Conservation (phyloP, 2,113 vertebrate species). For the Phycodurus eques region DNA sequence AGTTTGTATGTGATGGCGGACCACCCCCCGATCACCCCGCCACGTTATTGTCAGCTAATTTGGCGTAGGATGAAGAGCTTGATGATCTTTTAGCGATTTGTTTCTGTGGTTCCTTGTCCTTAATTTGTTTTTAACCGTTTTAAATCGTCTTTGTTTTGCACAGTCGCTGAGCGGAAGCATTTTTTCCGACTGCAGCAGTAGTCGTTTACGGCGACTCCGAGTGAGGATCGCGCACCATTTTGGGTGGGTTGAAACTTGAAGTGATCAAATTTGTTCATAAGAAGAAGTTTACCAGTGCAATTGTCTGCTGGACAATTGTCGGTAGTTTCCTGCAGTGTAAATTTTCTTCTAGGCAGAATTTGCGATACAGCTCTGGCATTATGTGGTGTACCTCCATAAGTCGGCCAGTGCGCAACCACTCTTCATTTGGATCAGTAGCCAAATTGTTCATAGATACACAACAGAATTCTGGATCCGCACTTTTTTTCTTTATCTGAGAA, state of each 20-base stretch:
- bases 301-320: background rate
- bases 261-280: background rate
- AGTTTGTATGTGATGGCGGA: conserved; percentile 18
- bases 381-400: too few relatives aligned
- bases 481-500: too few relatives aligned
- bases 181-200: background rate
- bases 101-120: background rate
- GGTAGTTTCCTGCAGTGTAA: background rate
- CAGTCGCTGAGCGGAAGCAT: background rate
- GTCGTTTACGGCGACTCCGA: background rate
- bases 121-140: background rate
- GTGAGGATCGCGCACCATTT: background rate
- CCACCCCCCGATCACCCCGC: background rate
- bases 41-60: background rate
- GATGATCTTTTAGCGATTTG: background rate
- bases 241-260: background rate
- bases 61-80: background rate
- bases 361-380: background rate
- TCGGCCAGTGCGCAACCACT: background rate
- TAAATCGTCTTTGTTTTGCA: background rate
- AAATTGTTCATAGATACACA: too few relatives aligned
- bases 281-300: background rate
- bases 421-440: background rate
- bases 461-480: too few relatives aligned
- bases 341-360: background rate